Base-by-base conservation (phyloP, 2,797 vertebrate species). In the Apogon talboti region DNA sequence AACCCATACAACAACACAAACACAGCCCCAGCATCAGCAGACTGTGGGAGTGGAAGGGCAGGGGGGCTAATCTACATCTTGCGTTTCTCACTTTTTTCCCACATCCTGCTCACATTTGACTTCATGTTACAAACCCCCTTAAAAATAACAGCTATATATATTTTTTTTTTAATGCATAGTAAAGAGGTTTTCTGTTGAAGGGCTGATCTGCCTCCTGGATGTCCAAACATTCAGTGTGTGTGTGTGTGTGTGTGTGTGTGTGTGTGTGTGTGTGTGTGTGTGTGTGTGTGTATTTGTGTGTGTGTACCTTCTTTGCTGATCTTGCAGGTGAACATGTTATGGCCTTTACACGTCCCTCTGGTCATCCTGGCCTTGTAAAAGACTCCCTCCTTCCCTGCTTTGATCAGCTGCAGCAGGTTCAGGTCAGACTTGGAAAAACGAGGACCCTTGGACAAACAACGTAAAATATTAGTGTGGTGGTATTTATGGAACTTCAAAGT, bases 351-450 rank as follows among this genome's bases (percentile, higher is more conserved):
- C 0, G 89, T 93, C 13, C 93, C 93, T 21, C 74, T 81, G 40
- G 4, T 83, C 87, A 94, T 89, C 75, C 62, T 89, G 40, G 92
- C 92, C 84, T 93, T 92, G 88, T 94, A 94, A 84, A 93, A 94
- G 1, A 86, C 83, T 0, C 91, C 93, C 73, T 93, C 92, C 52
- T 91, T 93, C 40, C 93, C 93, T 0, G 92, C 86, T 78, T 94
- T 94, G 74, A 94, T 91, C 43, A 94, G 83, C 83, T 93, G 91
- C 48, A 92, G 76, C 55, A 94, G 84, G 30, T 78, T 91, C 61
- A 94, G 82, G 76, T 94, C 92, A 9, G 85, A 78, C 78, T 89
- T 90, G 3, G 69, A 79, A 50, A 94, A 86, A 7, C 18, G 67
- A 18, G 87, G 76, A 43, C 9, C 66, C 93, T 93, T 52, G 24